These are phyloP conservation scores for Idaea dimidiata DNA, from an alignment of 2,888 invertebrate species.

Conservation along the genomic window DNA sequence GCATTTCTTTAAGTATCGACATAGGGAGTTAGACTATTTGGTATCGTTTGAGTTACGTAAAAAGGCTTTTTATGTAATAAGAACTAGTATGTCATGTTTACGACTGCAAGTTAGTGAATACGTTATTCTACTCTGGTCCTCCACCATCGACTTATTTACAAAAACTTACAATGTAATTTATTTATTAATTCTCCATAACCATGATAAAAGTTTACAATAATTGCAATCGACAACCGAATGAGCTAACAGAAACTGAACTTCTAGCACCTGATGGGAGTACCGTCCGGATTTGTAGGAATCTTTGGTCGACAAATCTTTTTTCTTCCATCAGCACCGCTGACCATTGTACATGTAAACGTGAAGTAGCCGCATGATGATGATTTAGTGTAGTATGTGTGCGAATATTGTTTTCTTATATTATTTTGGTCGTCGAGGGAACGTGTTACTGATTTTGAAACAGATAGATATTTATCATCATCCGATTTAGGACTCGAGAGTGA, in stretches of 20 bases:
- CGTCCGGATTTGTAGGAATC: constrained; percentile 88
- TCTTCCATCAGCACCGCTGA: constrained; percentile 87
- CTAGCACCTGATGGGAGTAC: constrained; percentile 83
- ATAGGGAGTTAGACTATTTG: no score
- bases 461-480: constrained; percentile 85
- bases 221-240: background rate
- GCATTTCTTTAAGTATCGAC: no score
- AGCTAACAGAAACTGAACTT: constrained; percentile 4
- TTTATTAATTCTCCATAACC: constrained; percentile 4
- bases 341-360: constrained; percentile 91
- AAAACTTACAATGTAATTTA: constrained; percentile 8
- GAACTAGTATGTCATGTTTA: no score
- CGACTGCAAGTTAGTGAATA: no score
- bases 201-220: constrained; percentile 5
- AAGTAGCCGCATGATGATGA: constrained; percentile 93
- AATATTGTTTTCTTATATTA: constrained; percentile 85
- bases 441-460: constrained; percentile 90
- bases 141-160: no score
- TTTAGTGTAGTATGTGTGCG: constrained; percentile 91
- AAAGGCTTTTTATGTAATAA: no score
- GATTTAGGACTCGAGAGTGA: constrained; percentile 56
- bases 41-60: no score
- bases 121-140: no score
- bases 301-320: constrained; percentile 92
- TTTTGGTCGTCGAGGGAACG: constrained; percentile 84